Conservation (phyloP, 1,140 invertebrate species). For the Achatina immaculata region DNA sequence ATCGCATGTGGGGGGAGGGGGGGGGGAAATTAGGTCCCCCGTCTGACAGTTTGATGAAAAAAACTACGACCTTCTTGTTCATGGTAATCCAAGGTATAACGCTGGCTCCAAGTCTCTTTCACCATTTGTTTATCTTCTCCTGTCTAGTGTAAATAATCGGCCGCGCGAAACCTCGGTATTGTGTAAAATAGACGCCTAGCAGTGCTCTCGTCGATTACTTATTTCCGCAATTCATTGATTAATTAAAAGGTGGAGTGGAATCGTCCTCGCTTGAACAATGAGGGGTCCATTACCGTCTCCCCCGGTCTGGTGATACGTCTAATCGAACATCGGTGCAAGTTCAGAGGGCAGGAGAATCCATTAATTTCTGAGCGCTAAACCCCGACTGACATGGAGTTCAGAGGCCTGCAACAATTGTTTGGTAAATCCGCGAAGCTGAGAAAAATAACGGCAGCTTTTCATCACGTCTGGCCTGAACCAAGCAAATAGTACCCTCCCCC, state of each 20-base stretch:
- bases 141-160: too few relatives aligned
- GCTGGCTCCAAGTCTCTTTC: too few relatives aligned
- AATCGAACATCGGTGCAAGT: not conserved
- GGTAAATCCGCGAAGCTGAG: not conserved
- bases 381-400: not conserved
- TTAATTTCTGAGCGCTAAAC: not conserved
- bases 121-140: too few relatives aligned
- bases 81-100: too few relatives aligned
- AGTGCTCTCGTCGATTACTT: slow-evolving; percentile 9
- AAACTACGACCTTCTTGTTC: too few relatives aligned
- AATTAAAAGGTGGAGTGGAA: slow-evolving; percentile 2
- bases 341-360: slow-evolving; percentile 5
- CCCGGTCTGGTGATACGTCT: not conserved
- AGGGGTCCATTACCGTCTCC: not conserved
- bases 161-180: too few relatives aligned
- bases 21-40: too few relatives aligned
- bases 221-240: slow-evolving; percentile 20
- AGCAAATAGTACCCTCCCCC: slow-evolving; percentile 2
- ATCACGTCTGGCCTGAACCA: not conserved
- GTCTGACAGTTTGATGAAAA: too few relatives aligned
- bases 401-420: not conserved
- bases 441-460: not conserved
- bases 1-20: too few relatives aligned
- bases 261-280: not conserved
- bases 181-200: not conserved